phyloP scores from a whole-genome alignment of 2,797 vertebrate genomes.

The Spinus olivaceus region DNA sequence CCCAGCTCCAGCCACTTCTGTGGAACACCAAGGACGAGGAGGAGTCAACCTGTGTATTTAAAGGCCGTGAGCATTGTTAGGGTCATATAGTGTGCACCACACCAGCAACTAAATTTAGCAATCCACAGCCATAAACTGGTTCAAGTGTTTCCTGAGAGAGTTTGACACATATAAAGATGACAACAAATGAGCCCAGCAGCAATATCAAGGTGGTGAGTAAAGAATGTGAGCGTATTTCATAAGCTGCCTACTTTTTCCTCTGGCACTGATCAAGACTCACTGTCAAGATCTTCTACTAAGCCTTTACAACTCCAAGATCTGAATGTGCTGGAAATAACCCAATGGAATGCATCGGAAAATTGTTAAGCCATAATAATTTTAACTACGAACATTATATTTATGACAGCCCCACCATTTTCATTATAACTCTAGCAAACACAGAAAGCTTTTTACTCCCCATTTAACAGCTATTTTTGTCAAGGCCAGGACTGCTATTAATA shows the following conservation, averaged over 20 bases:
- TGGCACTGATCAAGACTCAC: not conserved
- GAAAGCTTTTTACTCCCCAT: slow-evolving; percentile 62
- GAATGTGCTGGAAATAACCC: slow-evolving; percentile 33
- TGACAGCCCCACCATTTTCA: slow-evolving; percentile 55
- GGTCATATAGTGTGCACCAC: not conserved
- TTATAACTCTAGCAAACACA: slow-evolving; percentile 48
- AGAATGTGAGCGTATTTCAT: not conserved
- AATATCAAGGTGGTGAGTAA: not conserved
- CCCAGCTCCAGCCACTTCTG: not conserved
- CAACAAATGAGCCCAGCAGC: not conserved
- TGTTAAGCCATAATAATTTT: slow-evolving; percentile 58
- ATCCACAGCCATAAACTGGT: not conserved
- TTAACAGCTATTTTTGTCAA: slow-evolving; percentile 63
- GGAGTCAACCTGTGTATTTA: not conserved
- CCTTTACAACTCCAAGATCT: slow-evolving; percentile 4
- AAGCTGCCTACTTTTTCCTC: not conserved
- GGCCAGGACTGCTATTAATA: slow-evolving; percentile 21
- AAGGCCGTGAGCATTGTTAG: not conserved
- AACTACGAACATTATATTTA: slow-evolving; percentile 23
- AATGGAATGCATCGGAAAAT: slow-evolving; percentile 34
- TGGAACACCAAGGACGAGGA: rapidly evolving
- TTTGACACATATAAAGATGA: not conserved
- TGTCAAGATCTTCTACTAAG: slow-evolving; percentile 25
- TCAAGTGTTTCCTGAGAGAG: not conserved
- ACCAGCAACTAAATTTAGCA: not conserved